Base-by-base conservation (phyloP, 2,113 vertebrate species). In the Cathartes aura region DNA sequence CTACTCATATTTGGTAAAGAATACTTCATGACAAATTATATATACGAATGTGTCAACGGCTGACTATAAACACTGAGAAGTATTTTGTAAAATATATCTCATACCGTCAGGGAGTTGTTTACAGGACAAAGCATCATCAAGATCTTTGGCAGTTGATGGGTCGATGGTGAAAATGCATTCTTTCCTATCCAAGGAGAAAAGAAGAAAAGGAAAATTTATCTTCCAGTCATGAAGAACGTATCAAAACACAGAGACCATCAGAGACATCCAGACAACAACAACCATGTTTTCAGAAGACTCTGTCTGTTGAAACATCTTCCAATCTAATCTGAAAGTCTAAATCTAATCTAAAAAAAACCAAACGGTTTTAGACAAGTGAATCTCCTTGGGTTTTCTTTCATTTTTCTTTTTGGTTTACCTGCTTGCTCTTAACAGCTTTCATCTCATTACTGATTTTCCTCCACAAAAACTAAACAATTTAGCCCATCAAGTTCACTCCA, bases 91-190 rank as follows among this genome's bases (percentile, higher is more conserved):
- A 89, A 94, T 76, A 78, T 74, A 67, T 73, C 67, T 78, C 98
- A 86, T 98, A 99, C 98, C 99, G 92, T 99, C 98, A 98, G 98
- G 97, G 83, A 99, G 98, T 63, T 97, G 98, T 98, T 99, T 98
- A 98, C 96, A 98, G 98, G 99, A 99, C 74, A 98, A 98, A 87
- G 99, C 99, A 72, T 99, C 99, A 97, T 99, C 99, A 88, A 99
- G 98, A 97, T 99, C 99, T 91, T 98, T 99, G 96, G 99, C 99
- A 84, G 98, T 98, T 93, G 98, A 98, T 30, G 99, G 99, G 93
- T 99, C 98, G 89, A 98, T 99, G 97, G 98, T 99, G 98, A 99
- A 99, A 98, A 99, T 98, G 90, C 98, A 98, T 97, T 99, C 98
- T 98, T 99, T 99, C 98, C 99, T 98, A 98, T 93, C 94, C 97